Conservation (phyloP, 2,888 invertebrate species). For the Orgyia antiqua region DNA sequence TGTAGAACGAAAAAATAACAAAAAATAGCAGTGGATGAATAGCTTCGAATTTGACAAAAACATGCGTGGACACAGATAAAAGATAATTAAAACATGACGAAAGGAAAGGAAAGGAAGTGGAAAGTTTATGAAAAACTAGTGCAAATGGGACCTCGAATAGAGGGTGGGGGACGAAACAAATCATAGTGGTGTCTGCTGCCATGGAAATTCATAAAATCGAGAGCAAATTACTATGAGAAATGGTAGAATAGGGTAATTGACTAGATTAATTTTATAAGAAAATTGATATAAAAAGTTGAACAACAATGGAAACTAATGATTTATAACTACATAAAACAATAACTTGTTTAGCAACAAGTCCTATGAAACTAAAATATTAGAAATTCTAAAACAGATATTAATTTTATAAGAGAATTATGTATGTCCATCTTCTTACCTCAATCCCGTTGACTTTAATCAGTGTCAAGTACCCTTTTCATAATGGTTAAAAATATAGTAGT, state of each 20-base stretch:
- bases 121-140: constrained; percentile 48
- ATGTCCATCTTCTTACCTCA: too few species aligned
- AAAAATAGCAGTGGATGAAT: constrained; percentile 14
- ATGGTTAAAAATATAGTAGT: constrained; percentile 6
- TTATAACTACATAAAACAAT: too few species aligned
- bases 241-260: constrained; percentile 9
- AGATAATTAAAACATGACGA: constrained; percentile 40
- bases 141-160: constrained; percentile 71
- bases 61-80: constrained; percentile 77
- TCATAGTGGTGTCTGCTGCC: constrained; percentile 62
- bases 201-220: constrained; percentile 16
- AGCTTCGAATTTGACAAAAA: constrained; percentile 49
- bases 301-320: too few species aligned
- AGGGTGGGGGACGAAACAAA: constrained; percentile 60
- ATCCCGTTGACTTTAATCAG: too few species aligned
- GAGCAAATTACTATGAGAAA: constrained; percentile 25
- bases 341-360: too few species aligned
- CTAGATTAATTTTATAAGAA: too few species aligned
- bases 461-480: constrained; percentile 12
- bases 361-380: too few species aligned
- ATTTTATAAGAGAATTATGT: too few species aligned
- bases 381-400: too few species aligned
- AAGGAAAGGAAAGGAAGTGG: constrained; percentile 38
- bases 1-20: constrained; percentile 38
- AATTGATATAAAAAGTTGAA: too few species aligned